Base-by-base conservation (phyloP, 2,888 invertebrate species). In the Morpho achilles region DNA sequence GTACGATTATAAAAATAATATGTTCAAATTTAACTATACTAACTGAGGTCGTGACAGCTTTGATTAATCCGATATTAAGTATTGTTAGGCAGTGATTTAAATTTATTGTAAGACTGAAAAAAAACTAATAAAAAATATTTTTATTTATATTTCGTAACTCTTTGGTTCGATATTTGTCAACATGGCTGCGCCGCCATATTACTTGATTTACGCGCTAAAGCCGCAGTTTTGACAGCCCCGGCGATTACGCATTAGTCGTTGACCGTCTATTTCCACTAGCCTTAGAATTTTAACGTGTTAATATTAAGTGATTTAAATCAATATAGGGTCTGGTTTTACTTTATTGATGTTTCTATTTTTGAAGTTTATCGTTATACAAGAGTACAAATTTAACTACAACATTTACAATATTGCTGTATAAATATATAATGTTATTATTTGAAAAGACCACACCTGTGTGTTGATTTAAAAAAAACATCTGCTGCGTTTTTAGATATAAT, bases 181-280 rank as follows among this genome's bases (percentile, higher is more conserved):
- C 56, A 56, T 56, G 62, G 65, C 62, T 56, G 58, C 49, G 39
- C 53, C 47, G 53, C 54, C 58, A 58, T 61, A 46, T 58, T 56
- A 49, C 44, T 62, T 65, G 65, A 65, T 65, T 65, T 65, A 67
- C 62, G 65, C 63, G 65, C 63, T 59, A 62, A 60, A 65, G 65
- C 63, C 48, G 43, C 42, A 53, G 49, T 43, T 61, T 56, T 58
- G 65, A 66, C 64, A 62, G 60, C 42, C 62, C 49, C 39, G 52
- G 55, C 55, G 52, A 61, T 61, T 58, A 61, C 52, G 46, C 41
- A 16, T 23, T 50, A 45, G 53, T 54, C 48, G 54, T 54, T 54
- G 54, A 54, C 48, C 54, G 47, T 47, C 53, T 47, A 49, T 54
- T 54, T 54, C 54, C 54, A 42, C 47, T 49, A 43, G 48, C 48